Percentiles rank a stretch among this genome's conserved stretches.
Conservation (phyloP, 2,113 vertebrate species). For the Anthoscopus minutus region DNA sequence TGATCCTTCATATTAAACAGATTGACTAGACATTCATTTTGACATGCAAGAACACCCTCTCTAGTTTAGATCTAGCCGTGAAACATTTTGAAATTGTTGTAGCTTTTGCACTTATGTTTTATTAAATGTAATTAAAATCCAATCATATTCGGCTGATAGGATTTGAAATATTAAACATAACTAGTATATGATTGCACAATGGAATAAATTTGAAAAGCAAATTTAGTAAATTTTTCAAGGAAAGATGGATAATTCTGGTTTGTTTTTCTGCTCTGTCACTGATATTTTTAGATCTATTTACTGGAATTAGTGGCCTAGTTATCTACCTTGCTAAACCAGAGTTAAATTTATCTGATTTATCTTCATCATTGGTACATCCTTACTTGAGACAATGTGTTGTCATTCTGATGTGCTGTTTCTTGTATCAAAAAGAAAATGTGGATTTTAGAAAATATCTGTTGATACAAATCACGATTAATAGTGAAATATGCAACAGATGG, state of each 20-base stretch:
- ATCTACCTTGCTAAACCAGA: not conserved
- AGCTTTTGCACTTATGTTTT: not conserved
- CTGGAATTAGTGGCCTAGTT: not conserved
- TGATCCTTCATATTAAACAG: not conserved
- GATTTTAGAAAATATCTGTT: conserved; percentile 53
- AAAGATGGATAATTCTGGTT: not conserved
- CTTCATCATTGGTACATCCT: not conserved
- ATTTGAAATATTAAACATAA: not conserved
- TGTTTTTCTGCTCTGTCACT: not conserved
- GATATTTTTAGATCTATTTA: conserved; percentile 8
- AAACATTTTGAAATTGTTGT: not conserved
- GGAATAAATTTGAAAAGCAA: not conserved
- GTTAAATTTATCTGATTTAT: not conserved
- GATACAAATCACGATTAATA: conserved; percentile 69
- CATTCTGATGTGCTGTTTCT: conserved; percentile 23
- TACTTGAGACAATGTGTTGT: not conserved
- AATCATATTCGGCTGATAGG: not conserved
- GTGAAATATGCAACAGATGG: conserved; percentile 78
- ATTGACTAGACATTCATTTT: not conserved
- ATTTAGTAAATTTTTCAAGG: not conserved
- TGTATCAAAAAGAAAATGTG: conserved; percentile 24
- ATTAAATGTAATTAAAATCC: conserved; percentile 4
- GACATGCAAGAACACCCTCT: not conserved
- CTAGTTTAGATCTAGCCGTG: not conserved
- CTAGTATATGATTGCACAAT: not conserved